Evolutionary conservation across 2,888 invertebrate genomes (phyloP).

Genomic region (Brachyopa scutellaris): DNA sequence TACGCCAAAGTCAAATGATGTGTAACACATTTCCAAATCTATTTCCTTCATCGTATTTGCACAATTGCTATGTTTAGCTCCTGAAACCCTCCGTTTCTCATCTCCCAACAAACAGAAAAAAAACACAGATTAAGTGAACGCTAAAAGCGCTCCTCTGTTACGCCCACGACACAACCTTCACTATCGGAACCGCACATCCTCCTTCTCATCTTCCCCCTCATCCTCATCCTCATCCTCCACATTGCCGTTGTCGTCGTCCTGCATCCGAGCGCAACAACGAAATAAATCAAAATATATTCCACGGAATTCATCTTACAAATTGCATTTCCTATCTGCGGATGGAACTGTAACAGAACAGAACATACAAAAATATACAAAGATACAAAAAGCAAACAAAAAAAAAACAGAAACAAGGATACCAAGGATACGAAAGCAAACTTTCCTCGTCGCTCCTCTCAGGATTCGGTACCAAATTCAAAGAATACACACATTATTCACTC

Average conservation of each 20-base stretch:
- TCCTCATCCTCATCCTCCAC: too few relatives aligned
- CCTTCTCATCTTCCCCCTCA: too few relatives aligned
- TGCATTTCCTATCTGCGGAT: conserved; percentile 71
- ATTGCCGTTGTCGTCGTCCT: conserved; percentile 1
- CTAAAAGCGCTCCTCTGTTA: conserved; percentile 26
- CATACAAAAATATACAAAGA: conserved; percentile 28
- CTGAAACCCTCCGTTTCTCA: conserved; percentile 1
- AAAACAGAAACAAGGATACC: too few relatives aligned
- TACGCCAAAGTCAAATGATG: too few relatives aligned
- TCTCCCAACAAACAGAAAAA: neutral
- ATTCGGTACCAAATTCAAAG: conserved; percentile 51
- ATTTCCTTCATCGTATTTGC: conserved; percentile 34
- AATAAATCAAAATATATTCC: conserved; percentile 71
- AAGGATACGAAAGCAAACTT: conserved; percentile 23
- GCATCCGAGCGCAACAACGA: conserved; percentile 44
- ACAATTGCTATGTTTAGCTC: conserved; percentile 32
- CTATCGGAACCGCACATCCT: conserved; percentile 5
- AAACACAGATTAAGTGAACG: conserved; percentile 43
- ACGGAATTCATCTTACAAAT: conserved; percentile 72
- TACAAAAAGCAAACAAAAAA: conserved; percentile 24
- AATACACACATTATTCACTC: conserved; percentile 61
- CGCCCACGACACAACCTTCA: conserved; percentile 12
- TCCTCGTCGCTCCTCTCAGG: conserved; percentile 18
- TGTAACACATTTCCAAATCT: conserved; percentile 41
- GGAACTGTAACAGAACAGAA: conserved; percentile 63